Base-by-base conservation (phyloP, 2,797 vertebrate genomes). In the Rhinogobio ventralis region DNA sequence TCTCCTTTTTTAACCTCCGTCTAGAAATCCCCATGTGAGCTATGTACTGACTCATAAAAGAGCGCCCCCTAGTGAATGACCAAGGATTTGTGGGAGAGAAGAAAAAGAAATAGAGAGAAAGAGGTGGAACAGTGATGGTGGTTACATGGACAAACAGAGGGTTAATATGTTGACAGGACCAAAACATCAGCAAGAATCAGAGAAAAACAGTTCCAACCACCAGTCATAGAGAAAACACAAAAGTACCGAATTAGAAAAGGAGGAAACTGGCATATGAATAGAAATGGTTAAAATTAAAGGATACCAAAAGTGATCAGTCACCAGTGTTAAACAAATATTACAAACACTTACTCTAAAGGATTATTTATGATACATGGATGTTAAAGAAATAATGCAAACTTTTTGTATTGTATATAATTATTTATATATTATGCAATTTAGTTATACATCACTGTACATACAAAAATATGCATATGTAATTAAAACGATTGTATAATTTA, bases 31-130 rank as follows among this genome's bases (percentile, higher is more conserved):
- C 91, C 91, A 92, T 88, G 91, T 90, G 86, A 82, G 91, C 89
- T 89, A 92, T 89, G 92, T 90, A 92, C 66, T 93, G 90, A 88
- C 91, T 92, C 90, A 90, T 81, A 90, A 91, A 93, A 88, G 89
- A 90, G 66, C 87, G 90, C 60, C 88, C 90, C 90, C 91, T 93
- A 86, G 86, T 90, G 88, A 69, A 90, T 88, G 78, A 83, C 89
- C 87, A 84, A 86, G 81, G 85, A 90, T 78, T 72, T 77, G 88
- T 89, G 85, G 88, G 81, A 67, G 64, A 67, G 36, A 62, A 82
- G 66, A 88, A 25, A 81, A 42, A 14, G 33, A 86, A 76, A 45
- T 66, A 79, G 83, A 74, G 53, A 88, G 79, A 86, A 75, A 85
- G 67, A 72, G 11, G 85, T 87, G 86, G 79, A 88, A 87, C 30